phyloP scores from a whole-genome alignment of 1,140 invertebrate genomes.

The Pogonomyrmex californicus region DNA sequence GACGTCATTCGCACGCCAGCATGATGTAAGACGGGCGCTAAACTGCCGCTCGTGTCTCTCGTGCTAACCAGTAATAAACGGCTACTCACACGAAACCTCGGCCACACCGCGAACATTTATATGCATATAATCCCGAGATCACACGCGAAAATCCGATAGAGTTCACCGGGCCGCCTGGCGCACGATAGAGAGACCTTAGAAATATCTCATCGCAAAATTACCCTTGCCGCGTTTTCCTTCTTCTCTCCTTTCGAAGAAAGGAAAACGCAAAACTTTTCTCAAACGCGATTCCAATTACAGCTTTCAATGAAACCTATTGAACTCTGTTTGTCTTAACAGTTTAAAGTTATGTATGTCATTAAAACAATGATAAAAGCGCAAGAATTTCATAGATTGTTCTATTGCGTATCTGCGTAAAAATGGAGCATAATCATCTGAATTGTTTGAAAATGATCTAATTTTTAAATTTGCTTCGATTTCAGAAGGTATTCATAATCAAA shows the following conservation, averaged over 20 bases:
- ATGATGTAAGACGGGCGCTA: conserved; percentile 46
- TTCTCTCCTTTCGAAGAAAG: background rate
- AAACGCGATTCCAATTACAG: background rate
- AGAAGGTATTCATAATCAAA: too few relatives aligned
- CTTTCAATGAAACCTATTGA: background rate
- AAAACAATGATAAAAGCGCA: too few relatives aligned
- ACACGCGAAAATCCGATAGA: conserved; percentile 31
- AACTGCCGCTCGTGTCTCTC: conserved; percentile 40
- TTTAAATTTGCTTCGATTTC: too few relatives aligned
- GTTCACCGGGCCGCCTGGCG: background rate
- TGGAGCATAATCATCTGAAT: too few relatives aligned
- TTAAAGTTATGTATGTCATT: too few relatives aligned
- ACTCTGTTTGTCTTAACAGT: background rate
- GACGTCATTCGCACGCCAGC: conserved; percentile 42
- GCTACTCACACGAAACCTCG: conserved; percentile 36
- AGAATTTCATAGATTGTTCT: too few relatives aligned
- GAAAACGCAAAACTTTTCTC: background rate
- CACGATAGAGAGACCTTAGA: background rate
- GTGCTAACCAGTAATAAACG: conserved; percentile 53
- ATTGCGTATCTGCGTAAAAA: too few relatives aligned
- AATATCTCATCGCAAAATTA: background rate
- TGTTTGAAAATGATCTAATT: too few relatives aligned
- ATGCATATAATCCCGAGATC: conserved; percentile 49
- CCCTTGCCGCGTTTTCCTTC: background rate
- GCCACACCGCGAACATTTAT: conserved; percentile 29